These are phyloP conservation scores for Philopedon plagiatum DNA, from an alignment of 2,888 invertebrate species.

Conservation along the genomic window DNA sequence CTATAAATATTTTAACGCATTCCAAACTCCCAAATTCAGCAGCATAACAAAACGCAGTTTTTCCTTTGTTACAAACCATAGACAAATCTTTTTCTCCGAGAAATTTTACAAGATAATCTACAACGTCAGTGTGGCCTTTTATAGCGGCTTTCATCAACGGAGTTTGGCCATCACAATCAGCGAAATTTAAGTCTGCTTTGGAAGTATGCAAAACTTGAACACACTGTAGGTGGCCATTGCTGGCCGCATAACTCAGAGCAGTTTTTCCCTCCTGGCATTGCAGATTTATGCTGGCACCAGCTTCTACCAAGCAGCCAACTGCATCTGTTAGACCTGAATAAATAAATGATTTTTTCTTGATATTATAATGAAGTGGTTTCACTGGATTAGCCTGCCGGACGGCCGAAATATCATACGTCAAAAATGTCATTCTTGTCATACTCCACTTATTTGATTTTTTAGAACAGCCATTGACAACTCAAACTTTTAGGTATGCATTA, in stretches of 20 bases:
- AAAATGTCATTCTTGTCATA: too few species aligned
- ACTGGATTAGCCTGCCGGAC: too few species aligned
- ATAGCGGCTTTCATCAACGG: not conserved
- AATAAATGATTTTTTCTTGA: too few species aligned
- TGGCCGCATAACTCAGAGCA: not conserved
- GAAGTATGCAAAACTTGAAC: not conserved
- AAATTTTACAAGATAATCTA: not conserved
- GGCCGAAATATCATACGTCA: too few species aligned
- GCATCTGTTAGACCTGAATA: not conserved
- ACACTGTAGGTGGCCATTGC: not conserved
- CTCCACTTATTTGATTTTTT: too few species aligned
- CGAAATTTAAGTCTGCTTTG: not conserved
- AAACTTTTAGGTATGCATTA: too few species aligned
- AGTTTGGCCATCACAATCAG: not conserved
- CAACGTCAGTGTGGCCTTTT: not conserved
- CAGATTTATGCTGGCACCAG: not conserved
- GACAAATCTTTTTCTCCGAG: not conserved
- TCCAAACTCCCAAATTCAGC: not conserved
- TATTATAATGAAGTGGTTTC: too few species aligned
- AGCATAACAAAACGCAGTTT: not conserved
- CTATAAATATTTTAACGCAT: not conserved
- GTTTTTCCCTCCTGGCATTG: not conserved
- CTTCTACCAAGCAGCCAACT: not conserved
- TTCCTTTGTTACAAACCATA: not conserved
- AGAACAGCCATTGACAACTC: too few species aligned